Evolutionary conservation across 2,113 vertebrate species (phyloP), one percentile per base, ranked within the genome.

Genomic region (Herpailurus yagouaroundi): DNA sequence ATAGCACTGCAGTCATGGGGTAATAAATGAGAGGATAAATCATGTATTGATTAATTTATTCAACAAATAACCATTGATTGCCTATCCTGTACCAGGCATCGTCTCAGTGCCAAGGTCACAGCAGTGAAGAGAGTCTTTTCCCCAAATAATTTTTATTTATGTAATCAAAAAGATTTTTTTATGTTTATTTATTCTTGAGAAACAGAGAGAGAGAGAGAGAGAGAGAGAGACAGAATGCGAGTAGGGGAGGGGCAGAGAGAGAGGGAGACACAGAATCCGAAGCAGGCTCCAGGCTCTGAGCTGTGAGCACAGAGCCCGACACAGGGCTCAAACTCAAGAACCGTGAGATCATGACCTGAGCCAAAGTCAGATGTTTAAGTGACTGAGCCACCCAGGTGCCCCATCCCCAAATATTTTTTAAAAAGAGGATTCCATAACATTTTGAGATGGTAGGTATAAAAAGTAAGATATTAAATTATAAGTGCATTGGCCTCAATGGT

Each of bases 131-230:
- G 89, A 63, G 64, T 57, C 14, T 91, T 45, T 93, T 77, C 29
- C 38, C 13, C 13, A 55, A 80, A 55, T 90, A 33, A 91, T 64
- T 93, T 97, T 89, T 89, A 38, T 92, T 74, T 57, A 57, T 57
- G 55, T 18, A 57, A 21, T 57, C 18, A 57, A 57, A 57, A 52
- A 52, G 15, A 18, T 55, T 57, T 57, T 60, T 23, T 60, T 23
- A 25, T 60, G 55, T 9, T 55, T 60, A 25, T 60, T 60, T 23
- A 60, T 60, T 57, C 55, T 57, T 57, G 21, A 60, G 57, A 57
- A 19, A 21, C 55, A 19, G 55, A 60, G 57, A 60, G 50, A 50
- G 50, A 50, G 48, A 50, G 48, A 50, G 55, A 50, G 48, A 50
- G 48, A 13, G 48, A 50, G 48, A 50, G 48, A 50, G 55, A 60